Base-by-base conservation (phyloP, 2,888 invertebrate species). In the Galerucella nymphaeae region DNA sequence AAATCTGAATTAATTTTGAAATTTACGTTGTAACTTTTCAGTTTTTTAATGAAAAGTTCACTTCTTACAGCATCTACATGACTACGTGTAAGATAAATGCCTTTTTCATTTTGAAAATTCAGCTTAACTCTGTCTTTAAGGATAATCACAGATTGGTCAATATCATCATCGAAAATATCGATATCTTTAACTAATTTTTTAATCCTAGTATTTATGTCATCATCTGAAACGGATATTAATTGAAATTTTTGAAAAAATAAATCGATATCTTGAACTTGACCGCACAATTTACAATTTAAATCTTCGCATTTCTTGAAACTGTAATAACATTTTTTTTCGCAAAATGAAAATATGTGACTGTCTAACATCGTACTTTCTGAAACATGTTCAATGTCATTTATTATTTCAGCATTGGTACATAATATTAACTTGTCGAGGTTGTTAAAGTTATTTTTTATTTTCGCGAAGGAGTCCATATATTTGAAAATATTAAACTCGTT, bases 401-500 rank as follows among this genome's bases (percentile, higher is more conserved):
- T 45, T 42, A 63, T 48, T 8, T 45, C 38, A 4, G 63, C 20
- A 42, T 63, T 45, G 2, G 63, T 63, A 16, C 63, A 63, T 14
- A 63, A 18, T 20, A 63, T 63, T 9, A 63, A 14, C 14, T 11
- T 1, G 11, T 18, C 20, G 13, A 63, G 10, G 5, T 14, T 42
- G 0, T 13, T 20, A 45, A 63, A 63, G 11, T 42, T 45, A 1
- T 63, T 41, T 48, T 18, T 63, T 2, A 63, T 18, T 5, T 63
- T 18, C 10, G 9, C 6, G 20, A 45, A 63, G 11, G 42, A 63
- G 8, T 45, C 14, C 9, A 63, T 11, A 16, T 63, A 45, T 16
- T 63, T 63, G 4, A 3, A 16, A 16, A 63, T 14, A 41, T 48
- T 63, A 5, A 63, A 63, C 9, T 63, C 63, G 20, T 63, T 16